Evolutionary conservation across 2,888 invertebrate genomes (phyloP), one percentile per base, ranked within the genome.

Genomic region (Orthosia gothica): DNA sequence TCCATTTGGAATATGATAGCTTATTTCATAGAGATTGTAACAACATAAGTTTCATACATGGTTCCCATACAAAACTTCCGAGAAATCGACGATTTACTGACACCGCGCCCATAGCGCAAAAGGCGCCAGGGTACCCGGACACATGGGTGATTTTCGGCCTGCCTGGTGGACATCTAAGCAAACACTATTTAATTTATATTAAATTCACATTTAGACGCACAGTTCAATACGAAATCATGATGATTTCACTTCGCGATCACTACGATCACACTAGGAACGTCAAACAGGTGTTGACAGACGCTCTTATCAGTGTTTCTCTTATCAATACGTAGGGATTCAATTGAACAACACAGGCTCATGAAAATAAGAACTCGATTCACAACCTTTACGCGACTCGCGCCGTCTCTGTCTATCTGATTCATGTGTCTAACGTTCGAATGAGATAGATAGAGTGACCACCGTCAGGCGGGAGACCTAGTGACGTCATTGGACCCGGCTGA

Each of bases 281-380:
- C 85, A 82, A 81, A 80, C 81, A 75, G 55, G 73, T 82, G 82
- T 86, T 87, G 82, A 81, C 81, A 84, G 84, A 76, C 74, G 62
- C 78, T 86, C 87, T 93, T 93, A 94, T 94, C 94, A 94, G 88
- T 85, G 81, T 87, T 91, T 92, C 82, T 92, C 89, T 92, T 95
- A 94, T 93, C 94, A 94, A 91, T 91, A 87, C 82, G 79, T 89
- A 89, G 70, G 89, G 92, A 84, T 91, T 84, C 80, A 91, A 87
- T 94, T 93, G 94, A 93, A 92, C 93, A 82, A 92, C 94, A 88
- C 93, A 88, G 81, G 85, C 88, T 87, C 87, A 87, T 89, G 88
- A 93, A 94, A 95, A 94, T 93, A 93, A 90, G 88, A 91, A 92
- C 92, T 93, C 94, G 88, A 96, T 96, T 96, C 96, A 96, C 94